phyloP scores from a whole-genome alignment of 2,797 vertebrate species.

The Pangasius djambal region DNA sequence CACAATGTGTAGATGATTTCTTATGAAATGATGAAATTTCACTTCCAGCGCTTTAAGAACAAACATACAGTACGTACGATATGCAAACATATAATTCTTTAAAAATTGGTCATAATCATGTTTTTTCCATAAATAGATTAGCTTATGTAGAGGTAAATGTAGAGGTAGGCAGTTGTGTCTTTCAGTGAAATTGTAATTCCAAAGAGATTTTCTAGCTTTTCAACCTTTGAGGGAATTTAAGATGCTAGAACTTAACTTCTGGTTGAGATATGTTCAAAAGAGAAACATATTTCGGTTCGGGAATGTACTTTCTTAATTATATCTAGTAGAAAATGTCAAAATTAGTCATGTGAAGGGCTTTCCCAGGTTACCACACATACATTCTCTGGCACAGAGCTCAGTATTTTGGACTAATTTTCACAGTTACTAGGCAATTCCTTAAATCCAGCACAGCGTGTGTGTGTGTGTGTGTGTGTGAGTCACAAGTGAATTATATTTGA shows the following conservation, averaged over 20 bases:
- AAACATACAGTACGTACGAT: not conserved
- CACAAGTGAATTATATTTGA: not conserved
- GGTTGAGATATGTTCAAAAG: not conserved
- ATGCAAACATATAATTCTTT: not conserved
- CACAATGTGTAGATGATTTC: not conserved
- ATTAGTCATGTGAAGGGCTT: not conserved
- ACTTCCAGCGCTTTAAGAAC: not conserved
- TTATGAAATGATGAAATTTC: not conserved
- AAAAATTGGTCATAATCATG: not conserved
- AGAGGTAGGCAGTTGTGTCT: not conserved
- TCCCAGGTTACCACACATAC: not conserved
- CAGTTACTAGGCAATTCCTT: slow-evolving; percentile 38
- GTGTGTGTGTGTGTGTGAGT: slow-evolving; percentile 2
- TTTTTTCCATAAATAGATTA: not conserved
- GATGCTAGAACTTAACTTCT: not conserved
- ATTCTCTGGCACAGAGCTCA: not conserved
- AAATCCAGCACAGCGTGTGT: not conserved
- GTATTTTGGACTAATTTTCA: slow-evolving; percentile 35
- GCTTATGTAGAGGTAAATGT: not conserved
- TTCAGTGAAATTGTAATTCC: not conserved
- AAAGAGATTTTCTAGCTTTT: not conserved
- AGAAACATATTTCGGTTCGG: not conserved
- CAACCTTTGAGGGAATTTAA: not conserved
- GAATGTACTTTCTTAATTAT: not conserved
- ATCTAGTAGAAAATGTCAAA: not conserved